These are phyloP conservation scores for Portevinia maculata DNA, from an alignment of 2,888 invertebrate species.

Conservation along the genomic window DNA sequence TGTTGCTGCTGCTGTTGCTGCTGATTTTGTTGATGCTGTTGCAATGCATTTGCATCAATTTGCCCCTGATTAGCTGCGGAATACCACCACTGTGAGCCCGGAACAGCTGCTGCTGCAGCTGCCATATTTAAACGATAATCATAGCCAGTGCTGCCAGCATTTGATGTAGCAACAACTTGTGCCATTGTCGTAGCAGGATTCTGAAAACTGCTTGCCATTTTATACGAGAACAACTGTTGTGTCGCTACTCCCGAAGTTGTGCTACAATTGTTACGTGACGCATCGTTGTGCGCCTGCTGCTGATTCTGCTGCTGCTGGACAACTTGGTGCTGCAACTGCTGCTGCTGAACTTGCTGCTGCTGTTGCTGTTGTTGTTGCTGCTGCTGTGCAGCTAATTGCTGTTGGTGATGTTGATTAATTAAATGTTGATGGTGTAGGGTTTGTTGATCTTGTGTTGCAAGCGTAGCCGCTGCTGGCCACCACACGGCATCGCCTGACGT, in stretches of 20 bases:
- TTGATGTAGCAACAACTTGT: constrained; percentile 86
- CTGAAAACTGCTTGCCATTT: constrained; percentile 93
- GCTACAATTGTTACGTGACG: constrained; percentile 84
- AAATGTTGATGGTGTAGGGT: constrained; percentile 83
- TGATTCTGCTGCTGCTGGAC: constrained; percentile 83
- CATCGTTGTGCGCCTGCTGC: constrained; percentile 84
- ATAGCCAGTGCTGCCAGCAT: constrained; percentile 86
- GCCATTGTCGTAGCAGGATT: constrained; percentile 87
- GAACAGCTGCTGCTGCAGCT: constrained; percentile 83
- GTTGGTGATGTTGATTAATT: constrained; percentile 84
- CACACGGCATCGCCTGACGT: constrained; percentile 84
- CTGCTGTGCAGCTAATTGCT: constrained; percentile 83
- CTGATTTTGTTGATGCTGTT: constrained; percentile 84
- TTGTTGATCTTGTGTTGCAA: constrained; percentile 84
- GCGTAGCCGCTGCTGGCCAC: constrained; percentile 84
- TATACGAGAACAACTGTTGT: constrained; percentile 92
- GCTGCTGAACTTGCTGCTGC: constrained; percentile 80
- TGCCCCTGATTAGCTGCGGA: constrained; percentile 85
- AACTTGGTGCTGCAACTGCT: constrained; percentile 83
- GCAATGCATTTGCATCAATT: constrained; percentile 85
- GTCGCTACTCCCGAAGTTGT: constrained; percentile 85
- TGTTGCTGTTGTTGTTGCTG: constrained; percentile 83
- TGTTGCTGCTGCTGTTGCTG: constrained; percentile 84
- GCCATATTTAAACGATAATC: constrained; percentile 89
- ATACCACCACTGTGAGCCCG: constrained; percentile 91